phyloP scores from a whole-genome alignment of 2,113 vertebrate species.

The Oreochromis aureus region DNA sequence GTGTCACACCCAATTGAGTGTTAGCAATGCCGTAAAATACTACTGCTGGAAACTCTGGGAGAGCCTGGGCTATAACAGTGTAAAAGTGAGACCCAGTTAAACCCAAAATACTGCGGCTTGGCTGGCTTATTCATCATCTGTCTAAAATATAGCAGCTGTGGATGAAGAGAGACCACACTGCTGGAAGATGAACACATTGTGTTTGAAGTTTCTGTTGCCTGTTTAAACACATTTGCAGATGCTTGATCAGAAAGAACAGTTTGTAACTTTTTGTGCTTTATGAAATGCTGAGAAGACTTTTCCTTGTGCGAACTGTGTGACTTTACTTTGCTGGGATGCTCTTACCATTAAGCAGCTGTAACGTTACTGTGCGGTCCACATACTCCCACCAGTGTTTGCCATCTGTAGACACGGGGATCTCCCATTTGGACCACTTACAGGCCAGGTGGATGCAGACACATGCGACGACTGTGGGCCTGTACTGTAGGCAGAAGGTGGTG shows the following conservation, averaged over 20 bases:
- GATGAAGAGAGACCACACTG: background rate
- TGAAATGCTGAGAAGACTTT: background rate
- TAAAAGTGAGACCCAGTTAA: background rate
- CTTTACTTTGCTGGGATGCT: background rate
- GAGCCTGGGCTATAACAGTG: background rate
- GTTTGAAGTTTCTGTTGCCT: background rate
- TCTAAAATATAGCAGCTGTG: background rate
- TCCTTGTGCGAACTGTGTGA: background rate
- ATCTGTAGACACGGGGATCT: conserved; percentile 97
- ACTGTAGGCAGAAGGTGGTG: conserved; percentile 98
- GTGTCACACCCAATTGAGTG: background rate
- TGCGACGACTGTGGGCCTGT: conserved; percentile 96
- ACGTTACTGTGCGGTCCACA: conserved; percentile 89
- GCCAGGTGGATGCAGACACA: conserved; percentile 99
- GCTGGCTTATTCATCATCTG: background rate
- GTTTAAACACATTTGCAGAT: background rate
- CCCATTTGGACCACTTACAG: conserved; percentile 99
- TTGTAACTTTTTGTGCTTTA: background rate
- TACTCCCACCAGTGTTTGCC: conserved; percentile 99
- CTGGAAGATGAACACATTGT: background rate
- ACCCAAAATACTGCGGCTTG: background rate
- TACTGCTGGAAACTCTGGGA: background rate
- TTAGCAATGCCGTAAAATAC: background rate
- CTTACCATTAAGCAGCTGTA: conserved; percentile 92
- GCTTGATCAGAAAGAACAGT: background rate